Conservation (phyloP, 2,113 vertebrate species). For the Proteles cristata region DNA sequence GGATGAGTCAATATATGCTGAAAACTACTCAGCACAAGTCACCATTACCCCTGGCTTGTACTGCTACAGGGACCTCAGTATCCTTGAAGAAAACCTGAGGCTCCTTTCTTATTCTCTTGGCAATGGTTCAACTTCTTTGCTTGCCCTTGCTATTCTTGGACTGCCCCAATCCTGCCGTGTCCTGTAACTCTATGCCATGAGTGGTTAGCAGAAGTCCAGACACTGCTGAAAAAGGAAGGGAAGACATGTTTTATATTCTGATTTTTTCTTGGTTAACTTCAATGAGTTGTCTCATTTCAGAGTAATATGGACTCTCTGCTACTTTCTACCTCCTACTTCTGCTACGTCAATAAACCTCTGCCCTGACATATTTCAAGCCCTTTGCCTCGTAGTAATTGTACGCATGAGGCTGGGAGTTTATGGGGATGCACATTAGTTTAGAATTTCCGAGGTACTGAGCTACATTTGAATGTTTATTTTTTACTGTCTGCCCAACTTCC, state of each 20-base stretch:
- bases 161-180: not conserved
- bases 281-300: conserved; percentile 1
- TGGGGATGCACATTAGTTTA: not conserved
- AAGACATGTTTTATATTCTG: not conserved
- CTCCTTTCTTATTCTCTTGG: not conserved
- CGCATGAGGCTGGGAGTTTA: not conserved
- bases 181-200: not conserved
- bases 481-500: not conserved
- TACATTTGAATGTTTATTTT: not conserved
- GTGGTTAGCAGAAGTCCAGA: not conserved
- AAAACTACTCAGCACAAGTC: not conserved
- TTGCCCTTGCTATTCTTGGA: not conserved
- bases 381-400: not conserved
- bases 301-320: not conserved
- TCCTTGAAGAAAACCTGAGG: not conserved
- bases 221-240: not conserved
- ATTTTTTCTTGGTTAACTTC: not conserved
- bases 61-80: not conserved
- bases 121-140: not conserved
- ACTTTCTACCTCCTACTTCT: not conserved
- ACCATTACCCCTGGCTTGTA: not conserved
- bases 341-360: not conserved
- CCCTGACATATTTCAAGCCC: not conserved
- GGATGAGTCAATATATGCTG: not conserved
- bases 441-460: conserved; percentile 9